A percentile compares a stretch with the other conserved stretches of the same genome.
Evolutionary conservation across 37 sponge, comb jelly and placozoan species (phyloP).

Genomic region (Mnemiopsis leidyi): DNA sequence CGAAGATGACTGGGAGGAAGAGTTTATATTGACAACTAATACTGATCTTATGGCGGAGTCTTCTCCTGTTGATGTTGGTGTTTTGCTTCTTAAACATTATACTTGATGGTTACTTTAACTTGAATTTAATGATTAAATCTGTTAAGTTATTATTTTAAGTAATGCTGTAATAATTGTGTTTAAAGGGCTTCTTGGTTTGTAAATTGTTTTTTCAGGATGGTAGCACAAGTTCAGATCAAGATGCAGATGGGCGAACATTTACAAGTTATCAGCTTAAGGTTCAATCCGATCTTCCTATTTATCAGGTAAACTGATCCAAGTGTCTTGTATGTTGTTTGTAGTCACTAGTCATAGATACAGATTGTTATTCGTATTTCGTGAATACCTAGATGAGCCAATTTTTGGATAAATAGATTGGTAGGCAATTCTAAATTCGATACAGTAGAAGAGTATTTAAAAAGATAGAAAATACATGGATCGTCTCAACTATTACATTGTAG

Average conservation of each 20-base stretch:
- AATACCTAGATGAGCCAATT: no score
- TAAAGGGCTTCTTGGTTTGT: no score
- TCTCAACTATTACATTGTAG: no score
- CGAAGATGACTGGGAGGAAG: not conserved
- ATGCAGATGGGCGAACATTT: not conserved
- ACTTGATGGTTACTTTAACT: no score
- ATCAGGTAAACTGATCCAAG: conserved; percentile 2
- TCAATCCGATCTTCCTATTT: conserved; percentile 40
- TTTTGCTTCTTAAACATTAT: not conserved
- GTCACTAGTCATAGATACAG: no score
- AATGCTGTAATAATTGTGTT: no score
- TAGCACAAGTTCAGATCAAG: not conserved
- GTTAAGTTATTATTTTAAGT: no score
- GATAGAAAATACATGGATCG: not conserved
- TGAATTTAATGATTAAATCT: no score
- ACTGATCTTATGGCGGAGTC: not conserved
- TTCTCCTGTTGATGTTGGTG: not conserved
- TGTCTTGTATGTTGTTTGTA: no score
- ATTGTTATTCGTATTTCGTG: no score
- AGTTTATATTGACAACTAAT: not conserved
- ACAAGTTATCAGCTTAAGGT: not conserved
- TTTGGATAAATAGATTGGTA: no score
- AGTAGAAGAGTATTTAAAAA: not conserved
- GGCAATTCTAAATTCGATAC: no score
- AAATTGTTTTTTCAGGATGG: not conserved